Conservation (phyloP, 1,140 invertebrate species). For the Scaptomyza hsui region DNA sequence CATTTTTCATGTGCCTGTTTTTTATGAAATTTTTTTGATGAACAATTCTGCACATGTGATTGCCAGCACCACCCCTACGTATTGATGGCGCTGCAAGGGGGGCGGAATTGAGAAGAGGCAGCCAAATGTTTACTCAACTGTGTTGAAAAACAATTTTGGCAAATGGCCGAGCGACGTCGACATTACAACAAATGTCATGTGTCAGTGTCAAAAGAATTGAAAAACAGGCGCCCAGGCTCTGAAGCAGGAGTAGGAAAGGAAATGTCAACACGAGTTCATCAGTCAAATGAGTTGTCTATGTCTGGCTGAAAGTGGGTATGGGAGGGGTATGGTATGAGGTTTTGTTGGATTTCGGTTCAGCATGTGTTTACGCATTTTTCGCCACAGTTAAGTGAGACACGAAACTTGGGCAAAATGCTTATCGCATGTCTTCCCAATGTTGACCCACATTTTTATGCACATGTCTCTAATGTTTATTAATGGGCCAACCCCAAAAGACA, state of each 20-base stretch:
- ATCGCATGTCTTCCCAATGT: constrained; percentile 33
- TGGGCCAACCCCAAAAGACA: constrained; percentile 42
- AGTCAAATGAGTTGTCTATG: constrained; percentile 79
- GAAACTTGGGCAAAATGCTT: constrained; percentile 2
- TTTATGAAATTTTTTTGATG: constrained; percentile 37
- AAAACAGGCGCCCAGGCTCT: constrained; percentile 22
- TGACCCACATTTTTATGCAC: constrained; percentile 54
- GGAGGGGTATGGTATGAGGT: constrained; percentile 12
- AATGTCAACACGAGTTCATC: constrained; percentile 81
- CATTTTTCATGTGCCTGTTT: constrained; percentile 55
- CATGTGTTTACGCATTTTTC: constrained; percentile 47
- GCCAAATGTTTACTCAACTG: constrained; percentile 79
- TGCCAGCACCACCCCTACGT: not conserved
- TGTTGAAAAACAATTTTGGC: constrained; percentile 79
- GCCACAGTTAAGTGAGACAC: constrained; percentile 64
- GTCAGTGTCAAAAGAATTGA: constrained; percentile 75
- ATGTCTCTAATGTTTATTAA: constrained; percentile 72
- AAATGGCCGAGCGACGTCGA: constrained; percentile 64
- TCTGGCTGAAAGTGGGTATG: constrained; percentile 13
- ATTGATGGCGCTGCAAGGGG: not conserved
- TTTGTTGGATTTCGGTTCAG: constrained; percentile 23
- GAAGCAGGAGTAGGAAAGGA: constrained; percentile 46
- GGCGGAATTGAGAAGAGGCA: constrained; percentile 16
- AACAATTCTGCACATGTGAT: constrained; percentile 35
- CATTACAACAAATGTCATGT: constrained; percentile 76